Evolutionary conservation across 1,140 invertebrate genomes (phyloP).

Genomic region (Grapholita molesta): DNA sequence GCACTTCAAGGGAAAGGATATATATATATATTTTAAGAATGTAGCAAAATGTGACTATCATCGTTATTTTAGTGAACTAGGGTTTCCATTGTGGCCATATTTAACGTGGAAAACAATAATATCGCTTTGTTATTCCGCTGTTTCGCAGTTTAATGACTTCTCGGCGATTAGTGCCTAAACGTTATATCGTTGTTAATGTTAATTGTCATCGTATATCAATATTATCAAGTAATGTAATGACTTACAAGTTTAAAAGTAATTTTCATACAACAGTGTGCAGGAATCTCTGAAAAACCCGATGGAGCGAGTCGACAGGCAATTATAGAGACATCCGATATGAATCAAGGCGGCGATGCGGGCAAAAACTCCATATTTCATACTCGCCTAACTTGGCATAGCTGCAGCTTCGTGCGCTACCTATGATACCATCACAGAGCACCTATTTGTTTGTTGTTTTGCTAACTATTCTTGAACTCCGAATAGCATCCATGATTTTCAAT

Average conservation of each 20-base stretch:
- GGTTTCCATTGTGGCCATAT: too few species aligned
- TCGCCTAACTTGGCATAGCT: not conserved
- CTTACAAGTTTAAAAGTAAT: not conserved
- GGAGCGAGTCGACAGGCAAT: not conserved
- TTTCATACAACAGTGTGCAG: not conserved
- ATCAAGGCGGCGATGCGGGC: not conserved
- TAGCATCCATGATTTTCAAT: too few species aligned
- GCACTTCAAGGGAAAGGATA: too few species aligned
- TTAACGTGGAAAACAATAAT: too few species aligned
- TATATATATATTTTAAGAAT: too few species aligned
- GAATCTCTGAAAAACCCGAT: not conserved
- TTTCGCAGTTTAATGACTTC: too few species aligned
- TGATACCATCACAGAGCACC: not conserved
- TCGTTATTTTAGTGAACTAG: too few species aligned
- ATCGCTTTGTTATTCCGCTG: too few species aligned
- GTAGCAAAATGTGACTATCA: too few species aligned
- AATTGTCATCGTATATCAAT: not conserved
- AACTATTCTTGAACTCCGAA: too few species aligned
- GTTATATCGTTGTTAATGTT: too few species aligned
- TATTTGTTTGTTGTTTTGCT: not conserved
- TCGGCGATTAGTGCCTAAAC: too few species aligned
- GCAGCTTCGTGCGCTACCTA: not conserved
- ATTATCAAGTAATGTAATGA: not conserved
- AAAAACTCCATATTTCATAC: not conserved
- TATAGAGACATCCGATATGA: conserved; percentile 2